Percentiles rank a stretch among this genome's conserved stretches.
Conservation (phyloP, 2,888 invertebrate species). For the Drosophila trichaetosa region DNA sequence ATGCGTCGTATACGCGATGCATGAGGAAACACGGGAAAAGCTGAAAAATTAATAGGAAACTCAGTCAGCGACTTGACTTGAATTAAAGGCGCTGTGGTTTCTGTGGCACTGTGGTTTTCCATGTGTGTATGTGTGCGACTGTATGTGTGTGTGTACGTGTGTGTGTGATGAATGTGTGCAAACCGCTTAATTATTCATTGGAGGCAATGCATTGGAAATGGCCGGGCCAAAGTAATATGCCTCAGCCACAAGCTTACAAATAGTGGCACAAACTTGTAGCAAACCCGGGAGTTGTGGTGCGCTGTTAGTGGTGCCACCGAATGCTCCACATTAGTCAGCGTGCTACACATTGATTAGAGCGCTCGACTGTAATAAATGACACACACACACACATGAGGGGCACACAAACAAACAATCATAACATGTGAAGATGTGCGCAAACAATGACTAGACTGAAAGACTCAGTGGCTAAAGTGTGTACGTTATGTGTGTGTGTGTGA, state of each 20-base stretch:
- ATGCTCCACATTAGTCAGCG: constrained; percentile 58
- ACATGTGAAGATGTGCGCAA: constrained; percentile 34
- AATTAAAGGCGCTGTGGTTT: constrained; percentile 67
- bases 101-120: constrained; percentile 45
- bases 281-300: constrained; percentile 62
- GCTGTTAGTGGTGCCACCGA: constrained; percentile 17
- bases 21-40: constrained; percentile 32
- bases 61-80: constrained; percentile 27
- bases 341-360: constrained; percentile 61
- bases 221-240: constrained; percentile 24
- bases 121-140: neutral
- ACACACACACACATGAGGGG: constrained; percentile 29
- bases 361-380: constrained; percentile 53
- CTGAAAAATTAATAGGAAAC: constrained; percentile 47
- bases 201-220: constrained; percentile 74
- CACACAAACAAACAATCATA: constrained; percentile 51
- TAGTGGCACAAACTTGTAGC: constrained; percentile 48
- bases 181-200: constrained; percentile 80
- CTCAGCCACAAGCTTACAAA: constrained; percentile 65
- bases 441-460: constrained; percentile 29
- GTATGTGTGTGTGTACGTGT: constrained; percentile 32
- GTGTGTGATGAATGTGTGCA: constrained; percentile 60
- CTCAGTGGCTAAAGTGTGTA: neutral
- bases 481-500: neutral
- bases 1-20: constrained; percentile 64